A percentile compares a stretch with the other conserved stretches of the same genome.
phyloP scores from a whole-genome alignment of 23 tunicate species.

The Pegea sp. region DNA sequence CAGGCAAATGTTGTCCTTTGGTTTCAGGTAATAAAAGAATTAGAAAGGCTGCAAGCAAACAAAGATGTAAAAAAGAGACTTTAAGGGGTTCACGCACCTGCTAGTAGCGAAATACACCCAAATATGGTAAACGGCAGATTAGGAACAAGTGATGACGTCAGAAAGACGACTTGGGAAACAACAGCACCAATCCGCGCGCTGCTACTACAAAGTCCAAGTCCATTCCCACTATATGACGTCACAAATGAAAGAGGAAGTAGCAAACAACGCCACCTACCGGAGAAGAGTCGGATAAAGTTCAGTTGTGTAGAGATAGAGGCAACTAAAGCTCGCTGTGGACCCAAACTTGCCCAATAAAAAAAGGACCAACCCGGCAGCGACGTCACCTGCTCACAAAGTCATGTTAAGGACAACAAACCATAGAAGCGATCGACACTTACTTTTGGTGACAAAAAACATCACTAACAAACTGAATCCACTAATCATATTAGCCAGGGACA shows the following conservation, averaged over 20 bases:
- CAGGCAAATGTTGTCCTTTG: conserved; percentile 40
- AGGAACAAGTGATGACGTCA: conserved; percentile 14
- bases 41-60: conserved; percentile 16
- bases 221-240: conserved; percentile 76
- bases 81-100: conserved; percentile 15
- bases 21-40: conserved; percentile 52
- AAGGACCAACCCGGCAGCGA: conserved; percentile 1
- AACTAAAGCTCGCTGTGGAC: conserved; percentile 34
- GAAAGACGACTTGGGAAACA: conserved; percentile 14
- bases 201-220: conserved; percentile 66
- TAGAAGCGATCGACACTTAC: too few species aligned
- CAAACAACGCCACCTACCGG: conserved; percentile 32
- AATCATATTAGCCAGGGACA: conserved; percentile 15
- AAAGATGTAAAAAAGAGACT: neutral
- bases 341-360: conserved; percentile 66
- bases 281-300: conserved; percentile 78
- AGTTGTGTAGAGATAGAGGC: conserved; percentile 51
- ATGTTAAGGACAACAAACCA: too few species aligned
- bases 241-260: too few species aligned
- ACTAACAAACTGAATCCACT: conserved; percentile 27
- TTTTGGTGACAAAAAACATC: conserved; percentile 26
- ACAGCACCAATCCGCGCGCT: conserved; percentile 43
- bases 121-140: conserved; percentile 37
- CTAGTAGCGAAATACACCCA: conserved; percentile 34
- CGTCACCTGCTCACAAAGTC: conserved; percentile 2